Evolutionary conservation across 2,888 invertebrate species (phyloP), one percentile per base, ranked within the genome.

Genomic region (Pristionchus entomophagus): DNA sequence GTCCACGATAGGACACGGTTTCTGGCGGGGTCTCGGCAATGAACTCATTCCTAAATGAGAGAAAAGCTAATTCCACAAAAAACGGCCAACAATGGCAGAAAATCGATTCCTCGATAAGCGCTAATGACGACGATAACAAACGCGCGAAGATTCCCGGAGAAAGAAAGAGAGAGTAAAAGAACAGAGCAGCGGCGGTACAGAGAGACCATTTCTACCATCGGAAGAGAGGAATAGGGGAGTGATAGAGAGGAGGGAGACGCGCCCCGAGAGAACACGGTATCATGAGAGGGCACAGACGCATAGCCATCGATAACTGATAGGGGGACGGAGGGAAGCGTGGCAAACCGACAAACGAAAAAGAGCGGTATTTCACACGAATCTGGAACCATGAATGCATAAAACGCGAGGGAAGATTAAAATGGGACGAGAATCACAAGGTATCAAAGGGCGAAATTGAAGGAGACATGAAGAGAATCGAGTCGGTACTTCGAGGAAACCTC

Each of bases 281-380:
- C n/a, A 6, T 22, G 73, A 73, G 73, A 73, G 73, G 19, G 41
- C 41, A 41, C 73, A 41, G 45, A 26, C 65, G 17, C 35, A 10
- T 19, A 19, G 38, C 73, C n/a, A 73, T 45, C 73, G 41, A 73
- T 26, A 65, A 73, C 41, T 73, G 73, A 73, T 73, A 73, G n/a
- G 45, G 41, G n/a, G 65, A n/a, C 59, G 59, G 35, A 65, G 35
- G 73, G n/a, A 73, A 26, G n/a, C 73, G 73, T 73, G 73, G 41
- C 41, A 38, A 73, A 73, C 73, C 56, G n/a, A 56, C 22, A 56
- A n/a, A n/a, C 22, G 56, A 56, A 56, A 56, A 56, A 17, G 56
- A 56, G 56, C 5, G 22, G 19, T 56, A n/a, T n/a, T n/a, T n/a
- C 5, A 14, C 45, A 14, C 45, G 45, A 10, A 10, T 45, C 45